These are phyloP conservation scores for Microchrysa polita DNA, from an alignment of 2,888 invertebrate species.

Conservation along the genomic window DNA sequence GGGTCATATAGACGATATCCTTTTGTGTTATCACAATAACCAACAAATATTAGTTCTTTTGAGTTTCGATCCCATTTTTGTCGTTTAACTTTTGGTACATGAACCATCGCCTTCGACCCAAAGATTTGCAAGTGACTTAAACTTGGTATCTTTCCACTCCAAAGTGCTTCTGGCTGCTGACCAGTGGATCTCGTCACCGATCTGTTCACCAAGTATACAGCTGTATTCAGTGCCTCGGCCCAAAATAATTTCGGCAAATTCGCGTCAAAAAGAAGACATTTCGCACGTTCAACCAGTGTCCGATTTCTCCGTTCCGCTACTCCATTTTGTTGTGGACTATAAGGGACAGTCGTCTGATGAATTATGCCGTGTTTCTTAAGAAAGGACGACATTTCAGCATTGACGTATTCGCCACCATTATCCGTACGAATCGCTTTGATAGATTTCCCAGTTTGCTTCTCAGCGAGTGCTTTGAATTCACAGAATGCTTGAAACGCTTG, in stretches of 20 bases:
- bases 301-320: slow-evolving; percentile 14
- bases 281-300: slow-evolving; percentile 8
- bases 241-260: slow-evolving; percentile 24
- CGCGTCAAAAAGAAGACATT: no score
- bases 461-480: slow-evolving; percentile 1
- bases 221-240: slow-evolving; percentile 8
- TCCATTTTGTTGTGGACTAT: slow-evolving; percentile 19
- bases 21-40: no score
- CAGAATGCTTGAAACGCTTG: not conserved
- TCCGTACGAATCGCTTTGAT: not conserved
- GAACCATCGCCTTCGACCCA: not conserved
- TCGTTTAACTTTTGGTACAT: no score
- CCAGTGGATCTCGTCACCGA: not conserved
- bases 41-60: no score
- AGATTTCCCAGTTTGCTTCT: not conserved
- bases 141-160: not conserved
- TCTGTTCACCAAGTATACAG: not conserved
- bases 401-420: not conserved
- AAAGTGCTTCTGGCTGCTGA: not conserved
- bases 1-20: no score
- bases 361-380: slow-evolving; percentile 4
- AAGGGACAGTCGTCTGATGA: not conserved
- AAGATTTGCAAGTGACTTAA: slow-evolving; percentile 3
- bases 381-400: not conserved
- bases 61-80: no score